These are phyloP conservation scores for Drosophila merina DNA, from an alignment of 2,888 invertebrate species.

Conservation along the genomic window DNA sequence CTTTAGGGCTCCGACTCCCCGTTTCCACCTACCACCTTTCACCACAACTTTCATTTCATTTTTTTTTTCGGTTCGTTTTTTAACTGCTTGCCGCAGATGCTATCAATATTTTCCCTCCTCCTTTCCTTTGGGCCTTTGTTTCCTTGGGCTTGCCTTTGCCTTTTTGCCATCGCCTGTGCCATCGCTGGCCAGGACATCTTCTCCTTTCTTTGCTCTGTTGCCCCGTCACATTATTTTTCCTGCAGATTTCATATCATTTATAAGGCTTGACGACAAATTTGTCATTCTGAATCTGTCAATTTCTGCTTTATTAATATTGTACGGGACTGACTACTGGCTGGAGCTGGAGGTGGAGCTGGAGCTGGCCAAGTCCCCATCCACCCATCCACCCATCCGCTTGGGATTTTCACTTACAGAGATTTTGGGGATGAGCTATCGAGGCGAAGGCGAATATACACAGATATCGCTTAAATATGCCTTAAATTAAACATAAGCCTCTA, in stretches of 20 bases:
- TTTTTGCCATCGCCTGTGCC: constrained; percentile 1
- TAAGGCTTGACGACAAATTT: constrained; percentile 82
- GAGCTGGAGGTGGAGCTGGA: too few species aligned
- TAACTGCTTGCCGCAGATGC: constrained; percentile 69
- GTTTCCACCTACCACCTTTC: not conserved
- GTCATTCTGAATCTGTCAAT: constrained; percentile 82
- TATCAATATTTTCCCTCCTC: constrained; percentile 74
- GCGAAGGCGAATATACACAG: too few species aligned
- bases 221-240: constrained; percentile 68
- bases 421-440: constrained; percentile 51
- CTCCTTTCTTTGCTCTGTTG: constrained; percentile 40
- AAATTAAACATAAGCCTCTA: not conserved
- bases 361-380: constrained; percentile 17
- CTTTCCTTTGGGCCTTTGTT: constrained; percentile 22
- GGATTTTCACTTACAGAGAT: constrained; percentile 73
- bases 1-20: constrained; percentile 26
- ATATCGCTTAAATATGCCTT: not conserved
- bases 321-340: constrained; percentile 42
- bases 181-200: constrained; percentile 17
- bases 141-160: constrained; percentile 33
- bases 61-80: constrained; percentile 57
- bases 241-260: constrained; percentile 78
- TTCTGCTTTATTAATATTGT: constrained; percentile 81
- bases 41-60: constrained; percentile 57
- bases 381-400: constrained; percentile 1